Conservation (phyloP, 2,797 vertebrate genomes). For the Hypotaenidia philippensis region DNA sequence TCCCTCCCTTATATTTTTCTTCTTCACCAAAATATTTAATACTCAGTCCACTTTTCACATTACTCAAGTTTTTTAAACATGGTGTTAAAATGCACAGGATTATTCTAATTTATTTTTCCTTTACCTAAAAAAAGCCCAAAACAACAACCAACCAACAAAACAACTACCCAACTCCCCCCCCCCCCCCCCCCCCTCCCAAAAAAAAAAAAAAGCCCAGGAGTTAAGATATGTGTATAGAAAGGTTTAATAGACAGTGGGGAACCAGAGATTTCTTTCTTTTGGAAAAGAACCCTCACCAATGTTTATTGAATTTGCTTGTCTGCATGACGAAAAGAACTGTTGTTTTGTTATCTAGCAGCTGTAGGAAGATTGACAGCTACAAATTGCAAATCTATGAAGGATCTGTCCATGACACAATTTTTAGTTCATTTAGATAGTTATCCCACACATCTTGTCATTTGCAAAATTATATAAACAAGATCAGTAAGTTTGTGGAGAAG, state of each 20-base stretch:
- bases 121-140: neutral
- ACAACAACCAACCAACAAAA: no score
- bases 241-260: constrained; percentile 32
- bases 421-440: constrained; percentile 65
- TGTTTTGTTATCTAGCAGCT: constrained; percentile 79
- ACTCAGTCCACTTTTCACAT: neutral
- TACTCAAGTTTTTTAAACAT: constrained; percentile 34
- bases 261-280: constrained; percentile 30
- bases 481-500: constrained; percentile 38
- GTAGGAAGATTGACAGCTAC: constrained; percentile 73
- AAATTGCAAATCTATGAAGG: constrained; percentile 68
- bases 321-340: constrained; percentile 77
- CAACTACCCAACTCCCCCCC: no score
- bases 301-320: constrained; percentile 76
- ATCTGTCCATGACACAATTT: constrained; percentile 58
- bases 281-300: constrained; percentile 44
- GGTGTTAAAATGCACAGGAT: constrained; percentile 19
- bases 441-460: constrained; percentile 55
- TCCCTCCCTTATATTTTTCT: neutral
- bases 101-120: neutral
- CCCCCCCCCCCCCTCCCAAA: no score
- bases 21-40: constrained; percentile 14
- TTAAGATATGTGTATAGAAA: neutral
- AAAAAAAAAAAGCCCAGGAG: neutral
- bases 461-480: constrained; percentile 64